A percentile compares a stretch with the other conserved stretches of the same genome.
Evolutionary conservation across 2,797 vertebrate species (phyloP).

Genomic region (Eleutherodactylus coqui): DNA sequence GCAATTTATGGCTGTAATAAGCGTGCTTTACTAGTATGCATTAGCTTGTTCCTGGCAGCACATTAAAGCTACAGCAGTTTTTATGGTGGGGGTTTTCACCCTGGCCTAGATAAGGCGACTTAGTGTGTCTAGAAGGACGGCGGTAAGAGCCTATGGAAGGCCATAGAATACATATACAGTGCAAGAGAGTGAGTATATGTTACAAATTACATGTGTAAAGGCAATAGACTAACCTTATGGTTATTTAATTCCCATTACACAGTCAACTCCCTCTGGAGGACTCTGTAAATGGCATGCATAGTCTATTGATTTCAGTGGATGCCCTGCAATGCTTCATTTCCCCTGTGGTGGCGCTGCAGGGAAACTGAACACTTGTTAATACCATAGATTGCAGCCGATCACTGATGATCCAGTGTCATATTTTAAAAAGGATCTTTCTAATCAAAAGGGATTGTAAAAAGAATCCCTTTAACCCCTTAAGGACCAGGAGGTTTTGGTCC

Average conservation of each 20-base stretch:
- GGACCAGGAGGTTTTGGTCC: too few species aligned
- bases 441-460: too few species aligned
- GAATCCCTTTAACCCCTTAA: too few species aligned
- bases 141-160: neutral
- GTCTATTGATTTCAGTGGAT: neutral
- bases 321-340: neutral
- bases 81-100: neutral
- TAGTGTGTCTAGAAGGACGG: neutral
- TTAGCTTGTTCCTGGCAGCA: neutral
- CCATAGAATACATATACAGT: neutral
- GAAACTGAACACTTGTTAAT: neutral
- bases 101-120: neutral
- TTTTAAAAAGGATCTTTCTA: too few species aligned
- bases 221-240: neutral
- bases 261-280: neutral
- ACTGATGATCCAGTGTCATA: too few species aligned
- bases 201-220: neutral
- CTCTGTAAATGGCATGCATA: neutral
- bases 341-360: neutral
- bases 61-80: slow-evolving; percentile 1
- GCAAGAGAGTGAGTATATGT: neutral
- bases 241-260: neutral
- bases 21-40: neutral
- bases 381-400: neutral
- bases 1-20: slow-evolving; percentile 22